Percentiles rank a stretch among this genome's conserved stretches.
phyloP scores from a whole-genome alignment of 2,888 invertebrate species.

The Periphyllus acericola region DNA sequence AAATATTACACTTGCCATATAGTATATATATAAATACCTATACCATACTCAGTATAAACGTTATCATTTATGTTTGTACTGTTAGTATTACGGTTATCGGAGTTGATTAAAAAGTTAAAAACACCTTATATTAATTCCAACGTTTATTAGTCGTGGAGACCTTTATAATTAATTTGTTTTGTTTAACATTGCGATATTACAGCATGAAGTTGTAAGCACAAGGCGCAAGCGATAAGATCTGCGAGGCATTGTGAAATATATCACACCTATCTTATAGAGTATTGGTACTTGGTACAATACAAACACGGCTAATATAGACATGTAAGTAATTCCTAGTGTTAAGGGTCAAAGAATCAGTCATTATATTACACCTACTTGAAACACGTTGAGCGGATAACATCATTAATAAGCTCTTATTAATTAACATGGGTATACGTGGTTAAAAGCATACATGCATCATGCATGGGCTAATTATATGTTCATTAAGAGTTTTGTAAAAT shows the following conservation, averaged over 20 bases:
- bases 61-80: too few relatives aligned
- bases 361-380: neutral
- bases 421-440: neutral
- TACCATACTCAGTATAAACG: too few relatives aligned
- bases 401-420: neutral
- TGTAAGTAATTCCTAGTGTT: neutral
- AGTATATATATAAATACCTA: too few relatives aligned
- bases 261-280: too few relatives aligned
- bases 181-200: neutral
- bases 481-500: neutral
- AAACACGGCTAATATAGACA: neutral
- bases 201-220: neutral
- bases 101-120: neutral
- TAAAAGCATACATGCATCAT: neutral
- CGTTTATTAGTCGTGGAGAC: neutral
- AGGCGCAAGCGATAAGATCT: neutral
- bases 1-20: too few relatives aligned
- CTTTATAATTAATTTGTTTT: conserved; percentile 25
- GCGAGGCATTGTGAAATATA: neutral
- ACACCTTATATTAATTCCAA: neutral
- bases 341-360: conserved; percentile 21
- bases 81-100: neutral
- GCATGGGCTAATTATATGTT: neutral
- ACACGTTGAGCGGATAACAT: neutral
- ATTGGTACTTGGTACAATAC: too few relatives aligned